Evolutionary conservation across 2,113 vertebrate species (phyloP), one percentile per base, ranked within the genome.

Genomic region (Gnathochromis pfefferi): DNA sequence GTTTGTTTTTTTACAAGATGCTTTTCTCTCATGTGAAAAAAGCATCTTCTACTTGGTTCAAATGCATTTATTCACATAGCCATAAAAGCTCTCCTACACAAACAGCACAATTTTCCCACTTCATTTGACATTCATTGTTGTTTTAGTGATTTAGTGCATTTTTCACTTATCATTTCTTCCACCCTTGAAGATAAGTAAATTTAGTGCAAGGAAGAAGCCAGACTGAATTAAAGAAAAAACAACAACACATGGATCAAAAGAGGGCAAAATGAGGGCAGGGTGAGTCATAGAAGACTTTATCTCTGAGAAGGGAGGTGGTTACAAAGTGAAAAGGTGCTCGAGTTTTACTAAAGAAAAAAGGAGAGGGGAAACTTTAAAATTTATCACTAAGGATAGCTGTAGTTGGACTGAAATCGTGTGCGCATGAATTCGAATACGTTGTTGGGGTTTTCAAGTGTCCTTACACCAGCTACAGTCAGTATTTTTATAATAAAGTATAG

Each of bases 201-300:
- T 84, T 54, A 75, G 49, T 26, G 13, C 28, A 65, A 60, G 70
- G 14, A 7, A 33, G n/a, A 88, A 63, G 60, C 49, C 55, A 78
- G 88, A 83, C 63, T 78, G 47, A 78, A 81, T 70, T 78, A 31
- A 58, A 65, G 68, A 40, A 87, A 53, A 60, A 26, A 28, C 23
- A 58, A 57, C 55, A 3, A 8, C 23, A 42, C 23, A 38, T 26
- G 53, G 11, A 40, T 42, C 38, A 42, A 45, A 40, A 79, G 14
- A 80, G 38, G 55, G 38, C 53, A 47, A 85, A 73, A 80, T 19
- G 14, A 85, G 42, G 87, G 53, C 28, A 83, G 28, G 7, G 47
- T 80, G 54, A 86, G 47, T 81, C 85, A 89, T 45, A 49, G 17
- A 83, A 28, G 31, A 9, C 53, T 47, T 65, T 84, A 33, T 13